Evolutionary conservation across 2,797 vertebrate genomes (phyloP).

Genomic region (Aulostomus chinensis): DNA sequence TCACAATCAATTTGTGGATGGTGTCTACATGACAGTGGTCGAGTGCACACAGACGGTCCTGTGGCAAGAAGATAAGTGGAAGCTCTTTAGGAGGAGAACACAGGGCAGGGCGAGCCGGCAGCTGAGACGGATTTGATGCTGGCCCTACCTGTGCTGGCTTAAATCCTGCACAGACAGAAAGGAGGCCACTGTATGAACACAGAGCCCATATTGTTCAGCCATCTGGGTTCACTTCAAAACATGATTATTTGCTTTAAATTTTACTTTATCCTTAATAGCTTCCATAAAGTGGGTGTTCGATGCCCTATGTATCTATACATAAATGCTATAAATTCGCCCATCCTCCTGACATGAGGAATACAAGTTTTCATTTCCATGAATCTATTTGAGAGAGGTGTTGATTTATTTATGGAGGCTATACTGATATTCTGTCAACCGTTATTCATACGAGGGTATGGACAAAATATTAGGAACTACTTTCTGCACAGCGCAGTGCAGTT

Average conservation of each 20-base stretch:
- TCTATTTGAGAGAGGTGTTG: too few relatives aligned
- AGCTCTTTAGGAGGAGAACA: slow-evolving; percentile 77
- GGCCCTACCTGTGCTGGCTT: slow-evolving; percentile 73
- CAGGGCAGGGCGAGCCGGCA: slow-evolving; percentile 61
- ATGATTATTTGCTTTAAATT: slow-evolving; percentile 66
- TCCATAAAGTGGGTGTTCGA: slow-evolving; percentile 31
- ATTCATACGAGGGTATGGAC: too few relatives aligned
- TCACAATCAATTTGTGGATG: slow-evolving; percentile 79
- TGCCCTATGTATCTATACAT: slow-evolving; percentile 24
- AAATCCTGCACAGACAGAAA: slow-evolving; percentile 57
- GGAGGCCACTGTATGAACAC: slow-evolving; percentile 61
- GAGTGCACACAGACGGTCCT: slow-evolving; percentile 67
- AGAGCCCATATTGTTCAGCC: slow-evolving; percentile 67
- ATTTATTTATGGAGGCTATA: too few relatives aligned
- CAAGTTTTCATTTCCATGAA: too few relatives aligned
- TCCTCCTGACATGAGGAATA: too few relatives aligned
- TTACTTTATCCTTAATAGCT: slow-evolving; percentile 52
- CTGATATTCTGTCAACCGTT: too few relatives aligned
- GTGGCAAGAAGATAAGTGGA: slow-evolving; percentile 80
- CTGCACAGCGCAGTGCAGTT: not conserved
- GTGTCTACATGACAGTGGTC: slow-evolving; percentile 71
- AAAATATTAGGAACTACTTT: not conserved
- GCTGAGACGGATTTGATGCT: slow-evolving; percentile 73
- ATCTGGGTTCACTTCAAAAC: slow-evolving; percentile 63
- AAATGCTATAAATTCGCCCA: not conserved